Evolutionary conservation across 2,888 invertebrate species (phyloP), one percentile per base, ranked within the genome.

Genomic region (Alitta virens): DNA sequence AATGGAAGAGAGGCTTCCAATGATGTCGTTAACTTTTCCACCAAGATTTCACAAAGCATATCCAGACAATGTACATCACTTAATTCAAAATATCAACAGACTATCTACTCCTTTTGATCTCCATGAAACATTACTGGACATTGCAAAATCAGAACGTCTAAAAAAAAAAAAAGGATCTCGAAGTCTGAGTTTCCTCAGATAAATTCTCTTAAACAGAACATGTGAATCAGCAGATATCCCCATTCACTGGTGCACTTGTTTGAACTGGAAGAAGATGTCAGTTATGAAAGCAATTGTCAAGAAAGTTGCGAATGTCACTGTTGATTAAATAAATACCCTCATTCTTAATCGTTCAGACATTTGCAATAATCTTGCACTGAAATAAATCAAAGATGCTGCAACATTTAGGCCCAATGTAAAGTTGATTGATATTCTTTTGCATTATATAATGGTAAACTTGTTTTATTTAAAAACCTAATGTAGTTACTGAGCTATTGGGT

Each of bases 161-260:
- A 14, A 52, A 5, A 52, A 40, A n/a, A 27, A 40, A 27, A 2
- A 24, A n/a, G 42, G 46, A 16, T 51, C 65, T 2, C 62, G 73
- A 18, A 74, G 75, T 16, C 71, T 76, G 16, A 78, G 77, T 64
- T 63, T 78, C 21, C 65, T 78, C 3, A 68, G 68, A 9, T 62
- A 68, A 24, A 71, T 78, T 56, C 76, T 76, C 2, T 50, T 60
- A 1, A 71, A 74, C 50, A 62, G 79, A 26, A 78, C 78, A 0
- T 79, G 79, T 65, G 21, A 43, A 7, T 66, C 67, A 26, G 77
- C 75, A 14, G 69, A 70, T n/a, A 73, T 65, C 3, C 69, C 71
- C 16, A 67, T 71, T 52, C 78, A 79, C 59, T 79, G 78, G 78
- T 79, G 79, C 62, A 71, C 75, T 1, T 79, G 79, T 66, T 59